These are phyloP conservation scores for Drymodes brunneopygia DNA, from an alignment of 2,113 vertebrate genomes.

Conservation along the genomic window DNA sequence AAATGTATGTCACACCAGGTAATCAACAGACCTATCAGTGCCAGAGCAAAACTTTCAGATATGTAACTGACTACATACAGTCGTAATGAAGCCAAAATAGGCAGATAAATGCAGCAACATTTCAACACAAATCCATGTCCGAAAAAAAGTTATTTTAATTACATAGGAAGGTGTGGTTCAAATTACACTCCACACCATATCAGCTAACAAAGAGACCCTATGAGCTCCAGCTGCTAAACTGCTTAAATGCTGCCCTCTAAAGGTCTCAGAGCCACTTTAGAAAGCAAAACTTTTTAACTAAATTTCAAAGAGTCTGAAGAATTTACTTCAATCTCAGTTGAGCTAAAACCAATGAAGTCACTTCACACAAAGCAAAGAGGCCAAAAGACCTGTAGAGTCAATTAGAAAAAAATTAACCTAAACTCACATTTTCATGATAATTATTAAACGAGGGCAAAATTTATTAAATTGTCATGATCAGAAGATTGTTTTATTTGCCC, in stretches of 20 bases:
- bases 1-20: neutral
- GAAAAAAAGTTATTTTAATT: neutral
- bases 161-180: neutral
- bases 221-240: neutral
- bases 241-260: conserved; percentile 53
- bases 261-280: neutral
- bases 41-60: neutral
- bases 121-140: neutral
- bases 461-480: neutral
- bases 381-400: neutral
- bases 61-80: neutral
- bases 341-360: neutral
- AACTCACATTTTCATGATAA: neutral
- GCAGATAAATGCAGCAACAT: neutral
- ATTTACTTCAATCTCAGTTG: neutral
- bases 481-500: neutral
- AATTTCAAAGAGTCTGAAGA: neutral
- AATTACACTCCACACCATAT: neutral
- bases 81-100: neutral
- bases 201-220: neutral
- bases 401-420: neutral
- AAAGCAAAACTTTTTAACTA: neutral
- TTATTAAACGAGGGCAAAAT: neutral
- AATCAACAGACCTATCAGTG: neutral
- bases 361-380: neutral